A percentile compares a stretch with the other conserved stretches of the same genome.
phyloP scores from a whole-genome alignment of 2,797 vertebrate genomes.

The Rhynchotus rufescens region DNA sequence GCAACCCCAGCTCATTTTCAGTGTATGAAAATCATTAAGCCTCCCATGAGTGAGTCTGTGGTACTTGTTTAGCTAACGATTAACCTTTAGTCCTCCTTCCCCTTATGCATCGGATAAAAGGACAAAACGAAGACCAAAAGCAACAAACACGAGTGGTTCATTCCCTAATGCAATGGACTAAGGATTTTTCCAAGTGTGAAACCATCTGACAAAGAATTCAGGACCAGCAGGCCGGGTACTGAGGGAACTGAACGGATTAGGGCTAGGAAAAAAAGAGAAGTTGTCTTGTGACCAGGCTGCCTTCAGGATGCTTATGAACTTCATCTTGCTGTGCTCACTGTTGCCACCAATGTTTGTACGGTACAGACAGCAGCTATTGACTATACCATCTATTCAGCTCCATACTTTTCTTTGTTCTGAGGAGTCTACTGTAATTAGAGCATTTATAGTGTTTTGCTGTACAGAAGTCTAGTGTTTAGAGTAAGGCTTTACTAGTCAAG shows the following conservation, averaged over 20 bases:
- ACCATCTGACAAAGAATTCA: not conserved
- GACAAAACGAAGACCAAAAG: not conserved
- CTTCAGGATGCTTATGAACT: slow-evolving; percentile 7
- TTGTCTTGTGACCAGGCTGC: not conserved
- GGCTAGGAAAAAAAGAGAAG: not conserved
- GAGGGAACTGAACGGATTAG: not conserved
- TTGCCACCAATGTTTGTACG: not conserved
- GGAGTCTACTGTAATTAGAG: not conserved
- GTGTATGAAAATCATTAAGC: not conserved
- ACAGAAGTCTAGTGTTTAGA: slow-evolving; percentile 18
- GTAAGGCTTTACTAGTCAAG: not conserved
- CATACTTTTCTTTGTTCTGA: not conserved
- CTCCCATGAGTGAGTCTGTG: not conserved
- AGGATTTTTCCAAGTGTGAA: not conserved
- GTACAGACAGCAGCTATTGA: not conserved
- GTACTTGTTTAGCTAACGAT: slow-evolving; percentile 51
- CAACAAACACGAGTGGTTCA: not conserved
- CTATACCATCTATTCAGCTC: slow-evolving; percentile 19
- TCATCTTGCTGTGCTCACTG: not conserved
- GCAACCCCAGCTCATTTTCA: slow-evolving; percentile 46
- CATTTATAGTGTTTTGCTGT: slow-evolving; percentile 6
- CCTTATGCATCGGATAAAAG: slow-evolving; percentile 2
- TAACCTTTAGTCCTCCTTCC: slow-evolving; percentile 47
- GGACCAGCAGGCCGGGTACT: not conserved
- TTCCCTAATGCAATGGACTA: not conserved